Percentiles rank a stretch among this genome's conserved stretches.
Conservation (phyloP, 1,140 invertebrate genomes). For the Micrasema longulum region DNA sequence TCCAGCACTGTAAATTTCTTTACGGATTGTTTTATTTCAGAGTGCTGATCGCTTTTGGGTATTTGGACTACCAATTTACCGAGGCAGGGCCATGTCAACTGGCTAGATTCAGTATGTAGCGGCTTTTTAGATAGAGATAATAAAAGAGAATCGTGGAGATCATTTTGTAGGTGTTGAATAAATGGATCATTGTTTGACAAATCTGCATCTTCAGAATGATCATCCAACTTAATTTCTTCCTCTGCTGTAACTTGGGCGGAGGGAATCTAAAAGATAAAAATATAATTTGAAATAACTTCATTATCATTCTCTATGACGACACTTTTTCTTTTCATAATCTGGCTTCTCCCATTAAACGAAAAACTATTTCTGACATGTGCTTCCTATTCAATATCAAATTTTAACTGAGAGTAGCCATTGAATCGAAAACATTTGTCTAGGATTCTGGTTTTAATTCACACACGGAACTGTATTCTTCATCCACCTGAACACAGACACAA, state of each 20-base stretch:
- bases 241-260: slow-evolving; percentile 39
- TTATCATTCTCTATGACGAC: too few relatives aligned
- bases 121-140: slow-evolving; percentile 67
- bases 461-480: too few relatives aligned
- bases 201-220: slow-evolving; percentile 62
- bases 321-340: too few relatives aligned
- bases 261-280: slow-evolving; percentile 22
- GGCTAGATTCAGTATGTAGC: slow-evolving; percentile 58
- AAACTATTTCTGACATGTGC: too few relatives aligned
- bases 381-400: too few relatives aligned
- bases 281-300: too few relatives aligned
- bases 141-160: slow-evolving; percentile 72
- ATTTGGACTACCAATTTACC: slow-evolving; percentile 72
- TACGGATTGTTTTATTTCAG: slow-evolving; percentile 58
- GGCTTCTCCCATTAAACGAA: too few relatives aligned
- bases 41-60: slow-evolving; percentile 65
- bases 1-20: slow-evolving; percentile 68
- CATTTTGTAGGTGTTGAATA: slow-evolving; percentile 72
- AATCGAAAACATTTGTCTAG: too few relatives aligned
- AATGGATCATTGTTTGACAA: slow-evolving; percentile 72
- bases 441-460: too few relatives aligned
- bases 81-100: slow-evolving; percentile 70
- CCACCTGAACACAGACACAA: too few relatives aligned
- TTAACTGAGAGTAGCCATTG: too few relatives aligned
- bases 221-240: slow-evolving; percentile 52